A percentile compares a stretch with the other conserved stretches of the same genome.
Evolutionary conservation across 2,113 vertebrate genomes (phyloP).

Genomic region (Oriolus oriolus): DNA sequence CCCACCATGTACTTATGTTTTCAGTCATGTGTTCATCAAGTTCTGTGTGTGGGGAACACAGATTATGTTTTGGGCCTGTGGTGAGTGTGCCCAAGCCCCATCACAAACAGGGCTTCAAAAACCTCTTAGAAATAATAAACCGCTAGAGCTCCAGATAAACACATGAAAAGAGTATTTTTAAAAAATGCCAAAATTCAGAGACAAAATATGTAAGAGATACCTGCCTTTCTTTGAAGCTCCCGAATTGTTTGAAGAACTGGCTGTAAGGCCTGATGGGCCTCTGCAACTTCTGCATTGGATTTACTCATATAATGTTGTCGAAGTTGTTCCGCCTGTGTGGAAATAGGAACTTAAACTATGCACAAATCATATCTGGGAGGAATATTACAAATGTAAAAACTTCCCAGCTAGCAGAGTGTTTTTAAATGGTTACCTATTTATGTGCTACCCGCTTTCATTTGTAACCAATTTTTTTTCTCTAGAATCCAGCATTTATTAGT

Average conservation of each 20-base stretch:
- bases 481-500: neutral
- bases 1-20: neutral
- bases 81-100: rapidly evolving
- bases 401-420: neutral
- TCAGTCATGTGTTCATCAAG: neutral
- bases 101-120: neutral
- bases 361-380: neutral
- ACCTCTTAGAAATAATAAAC: neutral
- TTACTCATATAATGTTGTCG: conserved; percentile 97
- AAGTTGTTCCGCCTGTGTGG: conserved; percentile 85
- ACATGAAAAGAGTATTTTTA: neutral
- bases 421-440: neutral
- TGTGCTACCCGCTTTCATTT: neutral
- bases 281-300: conserved; percentile 90
- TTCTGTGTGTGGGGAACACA: neutral
- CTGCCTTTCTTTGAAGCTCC: conserved; percentile 89
- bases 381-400: neutral
- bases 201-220: neutral
- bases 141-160: neutral
- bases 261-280: conserved; percentile 84
- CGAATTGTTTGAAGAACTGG: conserved; percentile 87
- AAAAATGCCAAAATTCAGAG: neutral
- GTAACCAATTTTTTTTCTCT: neutral
- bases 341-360: neutral
- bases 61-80: neutral